Conservation (phyloP, 2,888 invertebrate genomes). For the Oligia latruncula region DNA sequence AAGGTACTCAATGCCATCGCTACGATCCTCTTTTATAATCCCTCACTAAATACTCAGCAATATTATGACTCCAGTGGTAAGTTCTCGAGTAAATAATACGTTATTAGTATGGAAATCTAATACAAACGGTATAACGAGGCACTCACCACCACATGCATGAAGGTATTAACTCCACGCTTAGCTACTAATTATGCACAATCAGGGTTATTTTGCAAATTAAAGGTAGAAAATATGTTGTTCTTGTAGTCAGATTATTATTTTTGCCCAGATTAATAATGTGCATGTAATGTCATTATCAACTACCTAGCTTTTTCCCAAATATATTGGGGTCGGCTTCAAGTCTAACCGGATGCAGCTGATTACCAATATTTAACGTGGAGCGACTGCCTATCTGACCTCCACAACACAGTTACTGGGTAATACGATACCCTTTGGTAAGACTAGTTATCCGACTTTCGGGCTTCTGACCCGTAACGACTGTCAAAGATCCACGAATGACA, state of each 20-base stretch:
- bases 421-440: no score
- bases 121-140: constrained; percentile 15
- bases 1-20: neutral
- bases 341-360: no score
- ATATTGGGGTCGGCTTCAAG: no score
- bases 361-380: no score
- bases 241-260: neutral
- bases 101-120: constrained; percentile 44
- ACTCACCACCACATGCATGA: constrained; percentile 34
- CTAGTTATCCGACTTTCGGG: no score
- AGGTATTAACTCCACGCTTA: constrained; percentile 18
- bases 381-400: no score
- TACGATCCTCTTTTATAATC: neutral
- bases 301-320: no score
- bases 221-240: neutral
- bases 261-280: no score
- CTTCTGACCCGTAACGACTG: no score
- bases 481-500: no score
- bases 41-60: constrained; percentile 1
- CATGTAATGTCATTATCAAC: no score
- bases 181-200: constrained; percentile 1
- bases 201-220: constrained; percentile 1
- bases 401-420: no score
- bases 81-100: constrained; percentile 13
- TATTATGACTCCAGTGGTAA: neutral